Conservation (phyloP, 2,113 vertebrate genomes). For the Saiga tatarica region DNA sequence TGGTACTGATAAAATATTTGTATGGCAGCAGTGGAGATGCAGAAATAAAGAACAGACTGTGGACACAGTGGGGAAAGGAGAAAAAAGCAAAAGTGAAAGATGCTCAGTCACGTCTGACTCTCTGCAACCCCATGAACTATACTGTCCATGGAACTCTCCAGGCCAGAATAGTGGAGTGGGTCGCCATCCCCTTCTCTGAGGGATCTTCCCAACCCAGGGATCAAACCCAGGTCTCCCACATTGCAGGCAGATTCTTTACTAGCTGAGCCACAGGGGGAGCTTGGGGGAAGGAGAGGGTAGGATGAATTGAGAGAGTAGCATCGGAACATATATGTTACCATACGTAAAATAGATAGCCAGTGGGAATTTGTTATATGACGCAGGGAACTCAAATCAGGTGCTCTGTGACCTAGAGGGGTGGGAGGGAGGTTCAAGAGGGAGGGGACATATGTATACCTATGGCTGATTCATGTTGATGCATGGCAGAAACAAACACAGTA, state of each 20-base stretch:
- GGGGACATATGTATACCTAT: not conserved
- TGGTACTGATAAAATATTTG: not conserved
- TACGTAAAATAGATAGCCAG: not conserved
- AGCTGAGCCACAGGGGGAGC: not conserved
- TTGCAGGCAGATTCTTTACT: not conserved
- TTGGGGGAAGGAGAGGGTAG: not conserved
- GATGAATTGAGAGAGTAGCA: not conserved
- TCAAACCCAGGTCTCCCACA: not conserved
- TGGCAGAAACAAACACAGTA: not conserved
- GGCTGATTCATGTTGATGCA: not conserved
- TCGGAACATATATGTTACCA: not conserved
- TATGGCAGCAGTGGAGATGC: not conserved
- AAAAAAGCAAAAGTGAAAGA: not conserved
- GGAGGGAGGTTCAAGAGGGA: not conserved
- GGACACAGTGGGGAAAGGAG: not conserved
- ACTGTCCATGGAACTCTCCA: not conserved
- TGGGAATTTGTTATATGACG: fast-evolving
- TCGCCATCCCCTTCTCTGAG: not conserved
- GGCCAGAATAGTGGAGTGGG: not conserved
- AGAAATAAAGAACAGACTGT: not conserved
- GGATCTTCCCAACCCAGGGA: not conserved
- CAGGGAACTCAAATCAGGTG: not conserved
- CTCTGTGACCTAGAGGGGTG: not conserved
- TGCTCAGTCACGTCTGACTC: not conserved
- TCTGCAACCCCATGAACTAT: not conserved